Percentiles rank a stretch among this genome's conserved stretches.
Evolutionary conservation across 1,140 invertebrate genomes (phyloP).

Genomic region (Uloborus diversus): DNA sequence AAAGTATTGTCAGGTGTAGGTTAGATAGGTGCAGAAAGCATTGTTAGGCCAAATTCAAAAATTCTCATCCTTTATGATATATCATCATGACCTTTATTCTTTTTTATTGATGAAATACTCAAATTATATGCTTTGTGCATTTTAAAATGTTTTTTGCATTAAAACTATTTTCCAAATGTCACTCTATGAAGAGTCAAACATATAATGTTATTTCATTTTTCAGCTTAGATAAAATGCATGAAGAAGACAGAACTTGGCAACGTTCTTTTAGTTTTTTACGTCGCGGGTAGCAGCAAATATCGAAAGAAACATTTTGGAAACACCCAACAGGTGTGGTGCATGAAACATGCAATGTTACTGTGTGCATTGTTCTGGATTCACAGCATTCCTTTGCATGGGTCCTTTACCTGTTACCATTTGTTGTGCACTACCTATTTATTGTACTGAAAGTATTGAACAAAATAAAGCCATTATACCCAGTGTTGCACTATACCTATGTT

Average conservation of each 20-base stretch:
- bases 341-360: background rate
- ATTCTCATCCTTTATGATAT: too few relatives aligned
- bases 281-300: constrained; percentile 55
- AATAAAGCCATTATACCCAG: constrained; percentile 15
- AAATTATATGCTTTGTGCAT: too few relatives aligned
- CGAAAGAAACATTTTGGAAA: constrained; percentile 43
- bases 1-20: too few relatives aligned
- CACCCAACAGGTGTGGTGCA: constrained; percentile 56
- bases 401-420: constrained; percentile 21
- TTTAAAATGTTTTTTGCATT: too few relatives aligned
- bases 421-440: constrained; percentile 31
- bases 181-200: too few relatives aligned
- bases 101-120: too few relatives aligned
- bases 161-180: too few relatives aligned
- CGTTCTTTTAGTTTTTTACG: constrained; percentile 57
- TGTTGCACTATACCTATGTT: constrained; percentile 48
- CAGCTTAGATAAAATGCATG: constrained; percentile 48
- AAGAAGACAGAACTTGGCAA: constrained; percentile 43
- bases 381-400: constrained; percentile 39
- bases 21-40: too few relatives aligned
- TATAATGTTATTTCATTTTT: too few relatives aligned
- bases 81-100: too few relatives aligned
- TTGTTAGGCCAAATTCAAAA: too few relatives aligned
- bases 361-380: constrained; percentile 24
- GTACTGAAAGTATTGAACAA: constrained; percentile 27